Conservation (phyloP, 2,797 vertebrate genomes). For the Pelodytes ibericus region DNA sequence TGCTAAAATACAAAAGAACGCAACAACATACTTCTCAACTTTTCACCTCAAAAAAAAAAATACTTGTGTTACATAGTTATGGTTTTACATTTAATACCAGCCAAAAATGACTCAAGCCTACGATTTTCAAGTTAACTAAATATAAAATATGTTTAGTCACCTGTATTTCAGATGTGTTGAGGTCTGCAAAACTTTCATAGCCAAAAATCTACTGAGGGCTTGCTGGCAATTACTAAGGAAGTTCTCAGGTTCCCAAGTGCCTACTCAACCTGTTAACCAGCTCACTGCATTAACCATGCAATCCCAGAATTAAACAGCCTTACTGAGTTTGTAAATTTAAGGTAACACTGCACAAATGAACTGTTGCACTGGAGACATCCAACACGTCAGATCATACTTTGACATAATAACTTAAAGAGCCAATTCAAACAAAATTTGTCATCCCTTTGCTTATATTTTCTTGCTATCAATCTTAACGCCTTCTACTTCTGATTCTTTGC, state of each 20-base stretch:
- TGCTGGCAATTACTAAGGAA: slow-evolving; percentile 22
- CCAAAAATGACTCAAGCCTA: slow-evolving; percentile 44
- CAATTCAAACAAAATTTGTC: too few relatives aligned
- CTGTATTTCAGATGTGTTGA: slow-evolving; percentile 43
- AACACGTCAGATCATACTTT: too few relatives aligned
- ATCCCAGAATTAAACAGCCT: too few relatives aligned
- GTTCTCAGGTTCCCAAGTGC: slow-evolving; percentile 19
- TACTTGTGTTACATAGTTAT: slow-evolving; percentile 48
- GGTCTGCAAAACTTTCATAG: slow-evolving; percentile 28
- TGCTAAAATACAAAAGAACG: slow-evolving; percentile 49
- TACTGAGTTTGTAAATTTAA: too few relatives aligned
- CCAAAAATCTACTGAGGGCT: slow-evolving; percentile 25
- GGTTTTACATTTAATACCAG: slow-evolving; percentile 16
- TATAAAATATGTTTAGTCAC: slow-evolving; percentile 51
- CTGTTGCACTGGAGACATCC: too few relatives aligned
- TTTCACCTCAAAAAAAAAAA: slow-evolving; percentile 52
- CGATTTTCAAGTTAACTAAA: slow-evolving; percentile 48
- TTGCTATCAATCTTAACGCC: too few relatives aligned
- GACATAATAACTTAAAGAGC: too few relatives aligned
- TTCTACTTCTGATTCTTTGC: too few relatives aligned
- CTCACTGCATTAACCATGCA: not conserved
- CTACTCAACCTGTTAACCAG: not conserved
- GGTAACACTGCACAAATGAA: too few relatives aligned
- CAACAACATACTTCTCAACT: slow-evolving; percentile 44
- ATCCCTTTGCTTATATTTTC: too few relatives aligned